Evolutionary conservation across 2,797 vertebrate species (phyloP).

Genomic region (Streptopelia turtur): DNA sequence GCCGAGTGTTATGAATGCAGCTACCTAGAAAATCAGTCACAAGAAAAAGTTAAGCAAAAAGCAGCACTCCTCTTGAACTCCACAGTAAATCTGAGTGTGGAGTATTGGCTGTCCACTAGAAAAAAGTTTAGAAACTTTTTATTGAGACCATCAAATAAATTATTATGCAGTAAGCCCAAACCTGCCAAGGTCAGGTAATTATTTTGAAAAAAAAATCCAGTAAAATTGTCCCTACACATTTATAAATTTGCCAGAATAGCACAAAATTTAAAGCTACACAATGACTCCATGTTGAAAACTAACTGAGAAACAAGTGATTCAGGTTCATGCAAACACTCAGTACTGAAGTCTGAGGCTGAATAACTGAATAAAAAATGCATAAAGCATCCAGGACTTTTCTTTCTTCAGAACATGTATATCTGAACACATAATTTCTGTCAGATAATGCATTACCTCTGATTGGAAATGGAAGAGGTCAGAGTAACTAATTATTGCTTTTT

Average conservation of each 20-base stretch:
- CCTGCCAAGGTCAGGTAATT: neutral
- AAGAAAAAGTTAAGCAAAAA: constrained; percentile 14
- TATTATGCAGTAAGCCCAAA: neutral
- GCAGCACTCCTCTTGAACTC: neutral
- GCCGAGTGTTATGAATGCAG: neutral
- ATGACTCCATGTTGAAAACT: neutral
- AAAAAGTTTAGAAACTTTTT: constrained; percentile 31
- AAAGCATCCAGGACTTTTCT: neutral
- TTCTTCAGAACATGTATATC: neutral
- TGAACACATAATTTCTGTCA: neutral
- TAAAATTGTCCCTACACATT: neutral
- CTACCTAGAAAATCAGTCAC: constrained; percentile 7
- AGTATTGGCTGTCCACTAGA: neutral
- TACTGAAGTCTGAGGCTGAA: neutral
- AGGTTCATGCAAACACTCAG: neutral
- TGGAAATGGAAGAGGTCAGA: neutral
- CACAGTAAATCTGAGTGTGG: constrained; percentile 24
- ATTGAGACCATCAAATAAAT: constrained; percentile 5
- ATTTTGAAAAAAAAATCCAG: neutral
- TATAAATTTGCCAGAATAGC: neutral
- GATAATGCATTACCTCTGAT: neutral
- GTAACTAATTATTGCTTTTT: neutral
- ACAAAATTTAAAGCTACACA: neutral
- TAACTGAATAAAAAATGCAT: neutral
- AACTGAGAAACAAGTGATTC: neutral